phyloP scores from a whole-genome alignment of 2,113 vertebrate genomes.

The Heterochromis multidens region DNA sequence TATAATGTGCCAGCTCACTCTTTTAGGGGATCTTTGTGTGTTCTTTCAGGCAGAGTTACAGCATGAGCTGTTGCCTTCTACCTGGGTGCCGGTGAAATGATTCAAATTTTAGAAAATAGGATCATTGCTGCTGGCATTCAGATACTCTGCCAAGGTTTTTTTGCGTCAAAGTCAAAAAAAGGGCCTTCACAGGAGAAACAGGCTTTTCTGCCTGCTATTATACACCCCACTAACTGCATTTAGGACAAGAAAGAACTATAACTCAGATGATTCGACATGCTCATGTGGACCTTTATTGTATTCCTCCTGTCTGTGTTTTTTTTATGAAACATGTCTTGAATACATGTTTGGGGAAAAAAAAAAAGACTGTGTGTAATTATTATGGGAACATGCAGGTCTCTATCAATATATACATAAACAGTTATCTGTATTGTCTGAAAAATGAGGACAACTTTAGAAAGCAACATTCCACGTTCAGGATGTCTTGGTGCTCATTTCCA shows the following conservation, averaged over 20 bases:
- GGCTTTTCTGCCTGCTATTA: constrained; percentile 67
- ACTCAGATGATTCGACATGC: constrained; percentile 49
- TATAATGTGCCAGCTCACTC: constrained; percentile 39
- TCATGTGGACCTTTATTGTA: neutral
- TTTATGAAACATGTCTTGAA: neutral
- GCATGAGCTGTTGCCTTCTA: constrained; percentile 29
- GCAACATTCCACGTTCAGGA: neutral
- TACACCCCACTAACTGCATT: constrained; percentile 50
- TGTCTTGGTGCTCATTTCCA: neutral
- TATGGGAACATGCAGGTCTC: neutral
- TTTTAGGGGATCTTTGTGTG: constrained; percentile 42
- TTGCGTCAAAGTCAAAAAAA: constrained; percentile 54
- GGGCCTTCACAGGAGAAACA: constrained; percentile 57
- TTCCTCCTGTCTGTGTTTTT: neutral
- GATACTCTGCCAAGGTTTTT: constrained; percentile 50
- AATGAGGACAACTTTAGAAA: neutral
- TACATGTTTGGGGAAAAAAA: neutral
- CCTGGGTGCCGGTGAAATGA: constrained; percentile 51
- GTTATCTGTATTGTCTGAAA: neutral
- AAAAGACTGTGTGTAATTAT: neutral
- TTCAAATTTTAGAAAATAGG: constrained; percentile 66
- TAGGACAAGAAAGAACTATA: constrained; percentile 50
- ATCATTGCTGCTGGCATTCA: constrained; percentile 51
- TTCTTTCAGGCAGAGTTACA: constrained; percentile 36
- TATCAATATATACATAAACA: neutral